phyloP scores from a whole-genome alignment of 2,888 invertebrate genomes.

The Tetragonisca angustula region DNA sequence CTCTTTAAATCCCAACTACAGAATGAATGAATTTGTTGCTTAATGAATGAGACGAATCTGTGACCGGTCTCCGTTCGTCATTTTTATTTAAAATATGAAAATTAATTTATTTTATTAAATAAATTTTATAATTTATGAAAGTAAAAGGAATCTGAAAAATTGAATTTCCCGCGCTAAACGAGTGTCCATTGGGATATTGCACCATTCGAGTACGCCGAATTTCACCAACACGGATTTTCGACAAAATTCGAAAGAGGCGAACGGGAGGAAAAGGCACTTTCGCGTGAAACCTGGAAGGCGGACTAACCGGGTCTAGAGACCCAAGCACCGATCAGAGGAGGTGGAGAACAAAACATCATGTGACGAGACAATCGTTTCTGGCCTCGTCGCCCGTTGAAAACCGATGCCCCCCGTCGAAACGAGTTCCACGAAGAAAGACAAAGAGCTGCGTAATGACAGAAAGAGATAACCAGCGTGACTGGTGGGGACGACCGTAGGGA shows the following conservation, averaged over 20 bases:
- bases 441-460: slow-evolving; percentile 54
- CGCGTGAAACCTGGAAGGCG: not conserved
- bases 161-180: too few relatives aligned
- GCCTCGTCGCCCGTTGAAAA: slow-evolving; percentile 39
- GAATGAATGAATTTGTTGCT: too few relatives aligned
- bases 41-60: too few relatives aligned
- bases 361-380: slow-evolving; percentile 49
- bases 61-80: too few relatives aligned
- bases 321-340: not conserved
- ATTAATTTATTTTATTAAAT: too few relatives aligned
- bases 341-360: slow-evolving; percentile 38
- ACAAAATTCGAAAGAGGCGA: not conserved
- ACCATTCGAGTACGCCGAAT: too few relatives aligned
- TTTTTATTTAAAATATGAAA: too few relatives aligned
- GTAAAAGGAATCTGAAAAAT: too few relatives aligned
- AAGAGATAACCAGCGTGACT: slow-evolving; percentile 29
- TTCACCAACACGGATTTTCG: not conserved
- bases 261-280: not conserved
- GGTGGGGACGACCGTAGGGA: slow-evolving; percentile 1
- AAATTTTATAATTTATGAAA: too few relatives aligned
- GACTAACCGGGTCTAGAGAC: too few relatives aligned
- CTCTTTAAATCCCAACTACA: too few relatives aligned
- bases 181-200: too few relatives aligned
- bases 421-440: slow-evolving; percentile 70
- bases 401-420: slow-evolving; percentile 58